phyloP scores from a whole-genome alignment of 2,113 vertebrate genomes.

The Etia nguti region DNA sequence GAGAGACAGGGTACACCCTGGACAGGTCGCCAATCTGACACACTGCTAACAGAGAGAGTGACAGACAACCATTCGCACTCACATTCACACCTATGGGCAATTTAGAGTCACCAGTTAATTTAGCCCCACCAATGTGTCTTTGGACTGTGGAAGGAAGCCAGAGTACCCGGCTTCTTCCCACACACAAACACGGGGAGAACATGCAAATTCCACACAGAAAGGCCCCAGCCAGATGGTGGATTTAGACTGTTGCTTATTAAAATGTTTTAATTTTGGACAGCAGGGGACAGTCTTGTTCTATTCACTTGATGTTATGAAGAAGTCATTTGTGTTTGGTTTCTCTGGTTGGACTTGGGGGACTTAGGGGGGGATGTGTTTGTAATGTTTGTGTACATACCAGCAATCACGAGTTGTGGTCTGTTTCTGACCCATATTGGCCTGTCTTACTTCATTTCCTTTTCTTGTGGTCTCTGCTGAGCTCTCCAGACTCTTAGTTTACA shows the following conservation, averaged over 20 bases:
- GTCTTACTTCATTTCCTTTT: background rate
- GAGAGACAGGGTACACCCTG: background rate
- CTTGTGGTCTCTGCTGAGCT: background rate
- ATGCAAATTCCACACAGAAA: background rate
- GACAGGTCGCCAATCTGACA: background rate
- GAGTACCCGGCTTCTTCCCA: background rate
- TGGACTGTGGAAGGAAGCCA: background rate
- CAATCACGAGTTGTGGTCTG: slow-evolving; percentile 8
- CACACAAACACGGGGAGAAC: background rate
- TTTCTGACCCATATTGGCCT: background rate
- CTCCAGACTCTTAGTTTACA: background rate
- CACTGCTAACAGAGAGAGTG: background rate
- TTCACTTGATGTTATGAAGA: background rate
- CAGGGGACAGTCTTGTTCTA: background rate
- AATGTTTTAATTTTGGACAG: background rate
- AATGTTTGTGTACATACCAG: slow-evolving; percentile 14
- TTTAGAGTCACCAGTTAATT: background rate
- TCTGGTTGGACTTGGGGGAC: background rate
- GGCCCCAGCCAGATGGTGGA: background rate
- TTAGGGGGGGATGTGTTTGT: background rate
- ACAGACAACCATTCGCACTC: background rate
- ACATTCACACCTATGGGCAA: background rate
- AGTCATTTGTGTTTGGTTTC: background rate
- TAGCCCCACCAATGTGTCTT: background rate
- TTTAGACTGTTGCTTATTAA: background rate